Percentiles rank a stretch among this genome's conserved stretches.
phyloP scores from a whole-genome alignment of 1,140 invertebrate genomes.

The Pomacea maculata region DNA sequence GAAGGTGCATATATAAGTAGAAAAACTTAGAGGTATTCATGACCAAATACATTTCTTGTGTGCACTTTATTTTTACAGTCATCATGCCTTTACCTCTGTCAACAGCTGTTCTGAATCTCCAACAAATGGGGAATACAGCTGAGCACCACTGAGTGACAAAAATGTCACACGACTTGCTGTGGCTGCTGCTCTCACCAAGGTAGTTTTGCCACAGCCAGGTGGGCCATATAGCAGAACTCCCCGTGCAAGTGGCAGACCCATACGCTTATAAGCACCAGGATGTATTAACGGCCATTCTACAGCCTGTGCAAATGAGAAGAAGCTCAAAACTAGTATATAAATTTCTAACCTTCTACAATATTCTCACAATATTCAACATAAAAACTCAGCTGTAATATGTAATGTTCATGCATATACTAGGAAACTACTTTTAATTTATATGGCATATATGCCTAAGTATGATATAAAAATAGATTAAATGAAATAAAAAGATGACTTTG shows the following conservation, averaged over 20 bases:
- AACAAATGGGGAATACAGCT: slow-evolving; percentile 76
- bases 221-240: slow-evolving; percentile 61
- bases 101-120: slow-evolving; percentile 75
- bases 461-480: too few relatives aligned
- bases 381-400: too few relatives aligned
- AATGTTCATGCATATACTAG: too few relatives aligned
- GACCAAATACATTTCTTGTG: not conserved
- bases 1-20: not conserved
- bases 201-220: slow-evolving; percentile 62
- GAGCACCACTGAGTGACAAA: slow-evolving; percentile 73
- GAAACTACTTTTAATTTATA: too few relatives aligned
- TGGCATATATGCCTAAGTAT: too few relatives aligned
- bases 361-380: too few relatives aligned
- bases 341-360: too few relatives aligned
- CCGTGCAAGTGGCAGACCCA: slow-evolving; percentile 53
- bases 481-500: too few relatives aligned
- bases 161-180: slow-evolving; percentile 70
- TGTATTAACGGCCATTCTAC: slow-evolving; percentile 62
- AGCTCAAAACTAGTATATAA: not conserved
- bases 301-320: slow-evolving; percentile 41
- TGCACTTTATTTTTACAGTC: not conserved
- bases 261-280: slow-evolving; percentile 50
- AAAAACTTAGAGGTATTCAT: not conserved
- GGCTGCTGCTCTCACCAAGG: slow-evolving; percentile 56
- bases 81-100: slow-evolving; percentile 58